Conservation (phyloP, 2,888 invertebrate species). For the Itoplectis maculator region DNA sequence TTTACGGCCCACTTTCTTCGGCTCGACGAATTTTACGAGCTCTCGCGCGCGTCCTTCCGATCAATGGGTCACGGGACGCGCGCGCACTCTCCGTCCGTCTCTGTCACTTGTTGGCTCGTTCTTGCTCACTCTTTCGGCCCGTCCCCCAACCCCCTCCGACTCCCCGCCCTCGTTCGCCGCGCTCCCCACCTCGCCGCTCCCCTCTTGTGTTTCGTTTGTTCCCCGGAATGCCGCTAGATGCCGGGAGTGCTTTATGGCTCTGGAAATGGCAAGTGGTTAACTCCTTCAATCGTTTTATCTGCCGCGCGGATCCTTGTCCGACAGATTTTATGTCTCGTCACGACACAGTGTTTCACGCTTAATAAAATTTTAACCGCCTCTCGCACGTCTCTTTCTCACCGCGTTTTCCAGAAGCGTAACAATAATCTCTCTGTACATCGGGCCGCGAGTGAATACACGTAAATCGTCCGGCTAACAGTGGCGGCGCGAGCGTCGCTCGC, state of each 20-base stretch:
- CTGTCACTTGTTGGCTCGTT: constrained; percentile 44
- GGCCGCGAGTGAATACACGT: constrained; percentile 42
- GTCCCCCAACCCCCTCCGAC: constrained; percentile 26
- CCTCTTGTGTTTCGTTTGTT: constrained; percentile 71
- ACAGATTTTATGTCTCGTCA: constrained; percentile 54
- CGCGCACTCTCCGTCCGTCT: constrained; percentile 77
- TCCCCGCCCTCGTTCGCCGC: neutral
- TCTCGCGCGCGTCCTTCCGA: constrained; percentile 78
- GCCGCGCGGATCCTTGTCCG: constrained; percentile 51
- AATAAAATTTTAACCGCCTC: constrained; percentile 59
- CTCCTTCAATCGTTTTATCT: constrained; percentile 78
- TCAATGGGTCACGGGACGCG: constrained; percentile 82
- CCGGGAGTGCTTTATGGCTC: constrained; percentile 81
- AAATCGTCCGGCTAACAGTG: constrained; percentile 41
- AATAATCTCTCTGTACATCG: constrained; percentile 34
- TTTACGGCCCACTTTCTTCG: constrained; percentile 66
- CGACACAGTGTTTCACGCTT: constrained; percentile 50
- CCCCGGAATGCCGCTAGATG: constrained; percentile 78
- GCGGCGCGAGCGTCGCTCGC: constrained; percentile 6
- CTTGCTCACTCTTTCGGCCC: constrained; percentile 56
- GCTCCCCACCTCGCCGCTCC: constrained; percentile 6
- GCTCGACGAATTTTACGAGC: constrained; percentile 73
- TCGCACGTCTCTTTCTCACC: constrained; percentile 20
- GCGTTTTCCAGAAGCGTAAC: no score
- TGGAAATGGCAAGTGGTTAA: constrained; percentile 77